Evolutionary conservation across 1,140 invertebrate species (phyloP), one percentile per base, ranked within the genome.

Genomic region (Euschistus heros): DNA sequence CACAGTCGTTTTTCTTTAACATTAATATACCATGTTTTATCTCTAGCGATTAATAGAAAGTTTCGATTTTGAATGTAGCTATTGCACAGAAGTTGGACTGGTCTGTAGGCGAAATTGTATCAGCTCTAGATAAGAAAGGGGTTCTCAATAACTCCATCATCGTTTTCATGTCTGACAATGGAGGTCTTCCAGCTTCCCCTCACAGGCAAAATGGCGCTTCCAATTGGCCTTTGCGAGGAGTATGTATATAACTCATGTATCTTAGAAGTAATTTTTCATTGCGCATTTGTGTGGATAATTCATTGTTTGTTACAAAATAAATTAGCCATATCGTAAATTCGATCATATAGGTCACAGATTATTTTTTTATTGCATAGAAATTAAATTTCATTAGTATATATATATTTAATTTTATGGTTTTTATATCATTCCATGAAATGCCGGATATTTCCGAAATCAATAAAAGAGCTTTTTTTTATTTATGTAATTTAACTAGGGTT

Each of bases 81-180:
- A 86, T 89, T 84, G 78, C 89, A 10, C 77, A 81, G 15, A 82
- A 82, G 69, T 70, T 90, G 62, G 88, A 91, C 73, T 80, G 84
- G 61, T 85, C 85, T 24, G 77, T 91, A 8, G 86, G 86, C 7
- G 69, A 73, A 14, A 77, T 89, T 14, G 76, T 87, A n/a, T 71
- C 79, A 60, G 78, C 82, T 14, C 74, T 91, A 18, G 72, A 80
- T 3, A 71, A 78, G 5, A 77, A 75, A 63, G 77, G 78, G 26
- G 81, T 86, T 76, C 71, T 87, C 17, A 46, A 72, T 50, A 76
- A 85, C 69, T 78, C 81, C 1, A 73, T 86, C n/a, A 80, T 86
- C 18, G 68, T 83, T 2, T 85, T 86, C 68, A 74, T 81, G 20
- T 78, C 80, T 10, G 84, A 86, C 69, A 86, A 86, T 70, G 84